phyloP scores from a whole-genome alignment of 2,113 vertebrate species.

The Tychaedon coryphoeus region DNA sequence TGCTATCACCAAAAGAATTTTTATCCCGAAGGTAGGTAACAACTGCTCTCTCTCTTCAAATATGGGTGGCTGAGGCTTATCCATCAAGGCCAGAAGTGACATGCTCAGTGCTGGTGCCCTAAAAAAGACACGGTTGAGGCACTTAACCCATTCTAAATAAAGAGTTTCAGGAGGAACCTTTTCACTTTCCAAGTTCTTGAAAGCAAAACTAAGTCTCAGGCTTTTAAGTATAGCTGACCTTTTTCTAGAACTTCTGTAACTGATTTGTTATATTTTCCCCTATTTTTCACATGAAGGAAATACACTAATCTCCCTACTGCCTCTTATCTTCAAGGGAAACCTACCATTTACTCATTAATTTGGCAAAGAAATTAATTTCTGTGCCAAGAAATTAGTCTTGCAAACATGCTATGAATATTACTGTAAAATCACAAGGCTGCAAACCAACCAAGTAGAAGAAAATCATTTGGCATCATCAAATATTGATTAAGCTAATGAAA shows the following conservation, averaged over 20 bases:
- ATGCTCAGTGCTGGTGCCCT: not conserved
- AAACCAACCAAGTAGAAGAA: not conserved
- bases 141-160: not conserved
- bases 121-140: not conserved
- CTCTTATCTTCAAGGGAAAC: not conserved
- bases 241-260: not conserved
- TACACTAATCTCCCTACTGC: not conserved
- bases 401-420: not conserved
- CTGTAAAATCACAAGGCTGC: not conserved
- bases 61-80: rapidly evolving
- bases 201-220: not conserved
- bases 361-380: not conserved
- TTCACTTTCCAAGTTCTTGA: not conserved
- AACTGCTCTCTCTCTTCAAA: not conserved
- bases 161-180: not conserved
- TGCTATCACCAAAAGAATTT: not conserved
- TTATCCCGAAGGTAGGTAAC: not conserved
- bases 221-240: not conserved
- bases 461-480: slow-evolving; percentile 18
- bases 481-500: slow-evolving; percentile 37
- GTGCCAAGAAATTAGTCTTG: slow-evolving; percentile 4
- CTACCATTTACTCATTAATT: not conserved
- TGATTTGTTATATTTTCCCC: not conserved
- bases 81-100: not conserved
- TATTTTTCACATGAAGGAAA: not conserved